Conservation (phyloP, 2,797 vertebrate species). For the Chrosomus eos region DNA sequence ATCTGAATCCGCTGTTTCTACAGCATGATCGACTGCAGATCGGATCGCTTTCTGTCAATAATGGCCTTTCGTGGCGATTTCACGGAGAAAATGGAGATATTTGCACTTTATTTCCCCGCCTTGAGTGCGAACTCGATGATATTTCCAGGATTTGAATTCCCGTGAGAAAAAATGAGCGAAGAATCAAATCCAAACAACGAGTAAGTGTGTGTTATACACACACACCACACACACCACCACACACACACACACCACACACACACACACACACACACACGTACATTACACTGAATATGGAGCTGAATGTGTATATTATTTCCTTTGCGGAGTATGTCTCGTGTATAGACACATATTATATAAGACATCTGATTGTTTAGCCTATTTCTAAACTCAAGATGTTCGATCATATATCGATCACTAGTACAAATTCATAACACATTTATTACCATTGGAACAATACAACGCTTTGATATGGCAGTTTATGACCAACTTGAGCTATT, state of each 20-base stretch:
- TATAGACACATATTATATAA: neutral
- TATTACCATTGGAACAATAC: neutral
- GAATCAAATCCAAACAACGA: constrained; percentile 97
- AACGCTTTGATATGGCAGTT: neutral
- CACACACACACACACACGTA: constrained; percentile 12
- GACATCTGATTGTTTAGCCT: neutral
- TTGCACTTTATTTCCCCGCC: constrained; percentile 87
- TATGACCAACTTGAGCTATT: neutral
- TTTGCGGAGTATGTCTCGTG: neutral
- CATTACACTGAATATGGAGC: neutral
- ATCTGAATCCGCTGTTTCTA: constrained; percentile 70
- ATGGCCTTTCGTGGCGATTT: constrained; percentile 64
- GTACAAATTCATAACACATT: neutral
- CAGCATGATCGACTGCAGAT: constrained; percentile 68
- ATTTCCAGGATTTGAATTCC: constrained; percentile 87
- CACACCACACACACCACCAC: neutral
- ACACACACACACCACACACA: neutral
- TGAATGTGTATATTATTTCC: neutral
- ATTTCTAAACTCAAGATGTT: neutral
- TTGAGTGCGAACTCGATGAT: constrained; percentile 86
- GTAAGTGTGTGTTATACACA: constrained; percentile 80
- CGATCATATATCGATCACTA: neutral
- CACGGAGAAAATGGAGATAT: constrained; percentile 90
- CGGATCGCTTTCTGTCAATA: constrained; percentile 61
- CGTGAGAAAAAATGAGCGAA: constrained; percentile 99